Evolutionary conservation across 2,113 vertebrate genomes (phyloP), one percentile per base, ranked within the genome.

Genomic region (Pyrgilauda ruficollis): DNA sequence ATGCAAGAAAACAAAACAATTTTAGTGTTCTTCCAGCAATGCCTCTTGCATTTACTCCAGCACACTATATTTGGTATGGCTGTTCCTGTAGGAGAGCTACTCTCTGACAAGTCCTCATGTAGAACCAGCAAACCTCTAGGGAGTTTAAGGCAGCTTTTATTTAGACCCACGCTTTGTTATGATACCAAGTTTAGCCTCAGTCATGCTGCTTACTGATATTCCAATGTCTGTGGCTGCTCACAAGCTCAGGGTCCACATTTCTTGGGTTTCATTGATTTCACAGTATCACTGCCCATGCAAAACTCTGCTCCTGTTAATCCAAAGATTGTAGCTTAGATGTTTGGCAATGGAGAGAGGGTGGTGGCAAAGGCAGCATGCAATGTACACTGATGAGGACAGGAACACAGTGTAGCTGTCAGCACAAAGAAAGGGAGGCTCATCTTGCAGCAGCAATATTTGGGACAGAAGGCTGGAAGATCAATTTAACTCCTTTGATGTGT

Each of bases 31-130:
- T 77, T 80, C 53, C 21, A 72, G 47, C 3, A 1, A 31, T 73
- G 33, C 17, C 49, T 83, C 87, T 69, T 80, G 62, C 83, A 35
- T 83, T 95, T 96, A 93, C 94, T 94, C 83, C 79, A 84, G 67
- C 24, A 52, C 0, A 0, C 68, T 95, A 37, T 88, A 88, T 94
- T 96, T 92, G 70, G 78, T 76, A 6, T 24, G 37, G n/a, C 20
- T 80, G 83, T 73, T 93, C 85, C 86, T 84, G 88, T 76, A 86
- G 83, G 79, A 93, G 75, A 95, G 59, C 43, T 90, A n/a, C 82
- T 94, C 70, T 69, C 50, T 67, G 91, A 90, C 85, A 92, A 73
- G 76, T 70, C 83, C 63, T 80, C 13, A 0, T 0, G 3, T n/a
- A 88, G 59, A 80, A 82, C 77, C 9, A 77, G 30, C 59, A 92